phyloP scores from a whole-genome alignment of 2,113 vertebrate genomes.

The Fregata magnificens region DNA sequence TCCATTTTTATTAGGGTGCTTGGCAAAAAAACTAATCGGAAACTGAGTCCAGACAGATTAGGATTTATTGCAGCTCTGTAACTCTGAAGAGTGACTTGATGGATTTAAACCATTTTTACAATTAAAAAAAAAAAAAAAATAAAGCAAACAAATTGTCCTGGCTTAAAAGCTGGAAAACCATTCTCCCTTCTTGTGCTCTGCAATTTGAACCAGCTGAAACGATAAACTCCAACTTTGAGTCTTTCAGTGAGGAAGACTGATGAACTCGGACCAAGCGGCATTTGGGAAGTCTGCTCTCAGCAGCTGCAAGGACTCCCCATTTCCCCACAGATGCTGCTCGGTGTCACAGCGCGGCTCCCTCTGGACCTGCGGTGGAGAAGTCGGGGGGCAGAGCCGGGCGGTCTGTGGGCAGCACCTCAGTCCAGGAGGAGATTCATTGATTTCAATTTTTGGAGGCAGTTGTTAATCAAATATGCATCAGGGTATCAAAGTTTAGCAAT shows the following conservation, averaged over 20 bases:
- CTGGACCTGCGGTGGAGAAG: neutral
- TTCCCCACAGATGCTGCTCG: fast-evolving
- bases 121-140: neutral
- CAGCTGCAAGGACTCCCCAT: neutral
- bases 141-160: constrained; percentile 8
- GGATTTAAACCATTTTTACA: constrained; percentile 23
- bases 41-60: constrained; percentile 8
- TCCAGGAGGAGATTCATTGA: neutral
- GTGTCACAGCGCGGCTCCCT: neutral
- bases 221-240: neutral
- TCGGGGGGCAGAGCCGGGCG: fast-evolving
- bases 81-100: neutral
- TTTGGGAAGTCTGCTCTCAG: neutral
- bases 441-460: fast-evolving
- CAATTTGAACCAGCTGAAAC: neutral
- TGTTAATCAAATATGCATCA: neutral
- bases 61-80: neutral
- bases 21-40: constrained; percentile 10
- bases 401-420: neutral
- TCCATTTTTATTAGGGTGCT: constrained; percentile 29
- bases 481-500: fast-evolving
- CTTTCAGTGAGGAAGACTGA: neutral
- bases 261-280: fast-evolving
- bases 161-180: constrained; percentile 5
- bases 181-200: neutral